Evolutionary conservation across 2,888 invertebrate genomes (phyloP).

Genomic region (Chalcosyrphus nemorum): DNA sequence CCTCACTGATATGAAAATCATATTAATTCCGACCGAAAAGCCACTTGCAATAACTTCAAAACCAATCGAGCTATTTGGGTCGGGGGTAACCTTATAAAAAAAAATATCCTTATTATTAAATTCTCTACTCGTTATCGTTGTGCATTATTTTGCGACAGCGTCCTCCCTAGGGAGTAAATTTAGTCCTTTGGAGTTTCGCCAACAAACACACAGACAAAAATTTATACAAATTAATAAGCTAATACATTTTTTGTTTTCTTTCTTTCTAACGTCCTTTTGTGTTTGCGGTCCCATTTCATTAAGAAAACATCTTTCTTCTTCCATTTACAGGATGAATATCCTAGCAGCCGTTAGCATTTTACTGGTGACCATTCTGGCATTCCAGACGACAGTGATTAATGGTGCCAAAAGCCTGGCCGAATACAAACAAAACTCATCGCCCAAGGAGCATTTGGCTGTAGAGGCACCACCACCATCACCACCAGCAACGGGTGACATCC

Average conservation of each 20-base stretch:
- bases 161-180: background rate
- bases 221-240: conserved; percentile 27
- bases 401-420: conserved; percentile 75
- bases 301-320: conserved; percentile 28
- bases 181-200: conserved; percentile 7
- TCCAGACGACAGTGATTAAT: conserved; percentile 77
- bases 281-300: conserved; percentile 33
- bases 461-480: conserved; percentile 70
- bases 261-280: too few species aligned
- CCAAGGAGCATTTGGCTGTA: conserved; percentile 70
- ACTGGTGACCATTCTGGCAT: conserved; percentile 76
- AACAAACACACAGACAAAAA: background rate
- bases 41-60: conserved; percentile 55
- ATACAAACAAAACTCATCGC: conserved; percentile 61
- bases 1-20: conserved; percentile 52
- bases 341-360: conserved; percentile 75
- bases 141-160: conserved; percentile 5
- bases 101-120: conserved; percentile 56
- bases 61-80: conserved; percentile 14
- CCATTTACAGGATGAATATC: conserved; percentile 76
- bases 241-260: too few species aligned
- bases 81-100: background rate
- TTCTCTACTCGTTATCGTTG: conserved; percentile 38
- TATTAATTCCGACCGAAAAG: conserved; percentile 60
- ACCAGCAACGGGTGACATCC: conserved; percentile 73